These are phyloP conservation scores for Andinoacara biseriatus DNA, from an alignment of 2,113 vertebrate species.

Conservation along the genomic window DNA sequence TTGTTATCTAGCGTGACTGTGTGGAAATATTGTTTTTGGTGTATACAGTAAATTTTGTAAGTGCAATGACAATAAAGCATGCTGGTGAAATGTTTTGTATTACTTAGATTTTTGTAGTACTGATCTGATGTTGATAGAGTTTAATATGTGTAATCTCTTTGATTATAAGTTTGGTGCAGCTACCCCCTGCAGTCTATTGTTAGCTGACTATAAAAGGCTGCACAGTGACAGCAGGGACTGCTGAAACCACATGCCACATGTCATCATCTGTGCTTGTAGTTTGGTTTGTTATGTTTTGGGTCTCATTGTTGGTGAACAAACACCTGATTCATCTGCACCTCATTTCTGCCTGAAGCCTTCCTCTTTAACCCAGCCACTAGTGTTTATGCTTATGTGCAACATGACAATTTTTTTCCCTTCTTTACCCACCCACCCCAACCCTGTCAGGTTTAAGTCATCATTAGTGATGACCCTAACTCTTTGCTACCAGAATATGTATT, in stretches of 20 bases:
- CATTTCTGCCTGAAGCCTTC: neutral
- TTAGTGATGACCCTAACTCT: too few relatives aligned
- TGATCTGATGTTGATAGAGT: neutral
- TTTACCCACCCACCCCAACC: neutral
- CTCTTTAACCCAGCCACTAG: neutral
- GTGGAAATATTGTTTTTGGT: neutral
- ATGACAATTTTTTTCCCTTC: neutral
- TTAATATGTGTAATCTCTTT: too few relatives aligned
- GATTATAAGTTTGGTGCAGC: too few relatives aligned
- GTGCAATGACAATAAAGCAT: neutral
- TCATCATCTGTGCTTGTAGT: neutral
- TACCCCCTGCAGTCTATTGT: neutral
- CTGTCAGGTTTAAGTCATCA: too few relatives aligned
- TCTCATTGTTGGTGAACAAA: neutral
- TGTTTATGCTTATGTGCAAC: neutral
- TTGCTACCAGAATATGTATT: too few relatives aligned
- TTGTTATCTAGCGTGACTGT: neutral
- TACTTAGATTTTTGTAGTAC: neutral
- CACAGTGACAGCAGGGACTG: neutral
- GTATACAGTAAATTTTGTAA: neutral
- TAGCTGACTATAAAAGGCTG: neutral
- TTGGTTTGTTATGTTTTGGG: neutral
- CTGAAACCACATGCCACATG: neutral
- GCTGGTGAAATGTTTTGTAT: neutral
- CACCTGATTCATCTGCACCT: neutral